Base-by-base conservation (phyloP, 1,140 invertebrate genomes). In the Scaptomyza hsui region DNA sequence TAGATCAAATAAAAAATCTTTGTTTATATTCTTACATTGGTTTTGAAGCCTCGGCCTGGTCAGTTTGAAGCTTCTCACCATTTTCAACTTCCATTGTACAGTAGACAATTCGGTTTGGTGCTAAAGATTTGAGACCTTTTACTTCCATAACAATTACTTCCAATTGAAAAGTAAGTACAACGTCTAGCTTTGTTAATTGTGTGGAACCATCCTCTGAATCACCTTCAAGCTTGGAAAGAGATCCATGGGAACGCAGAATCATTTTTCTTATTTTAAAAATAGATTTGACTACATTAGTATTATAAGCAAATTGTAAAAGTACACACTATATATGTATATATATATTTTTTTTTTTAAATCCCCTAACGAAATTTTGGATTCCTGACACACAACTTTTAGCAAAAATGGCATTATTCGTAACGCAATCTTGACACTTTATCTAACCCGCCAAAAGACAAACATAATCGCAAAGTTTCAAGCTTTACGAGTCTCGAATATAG, bases 21-120 rank as follows among this genome's bases (percentile, higher is more conserved):
- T 29, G 21, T 13, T 3, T 15, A 53, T 45, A 53, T 13, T 93
- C 94, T 95, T 92, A 97, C 98, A 98, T 97, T 51, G 98, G 98
- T 93, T 99, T 99, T 0, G 97, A 98, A 12, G 98, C 98, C 93
- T 99, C 98, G 1, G 98, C 98, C 92, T 99, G 98, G 93, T 99
- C 99, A 5, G 99, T 99, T 93, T 99, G 98, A 37, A 99, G 93
- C 92, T 99, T 99, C 91, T 99, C 98, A 39, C 98, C 97, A 60
- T 96, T 97, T 92, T 99, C 98, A 1, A 99, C 98, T 93, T 99
- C 99, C 99, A 99, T 99, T 18, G 98, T 99, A 92, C 99, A 99
- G 93, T 99, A 99, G 26, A 99, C 98, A 86, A 99, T 99, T 89
- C 98, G 94, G 93, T 98, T 99, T 12, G 98, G 96, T 74, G 98